phyloP scores from a whole-genome alignment of 23 tunicate genomes.

The Styela clava region DNA sequence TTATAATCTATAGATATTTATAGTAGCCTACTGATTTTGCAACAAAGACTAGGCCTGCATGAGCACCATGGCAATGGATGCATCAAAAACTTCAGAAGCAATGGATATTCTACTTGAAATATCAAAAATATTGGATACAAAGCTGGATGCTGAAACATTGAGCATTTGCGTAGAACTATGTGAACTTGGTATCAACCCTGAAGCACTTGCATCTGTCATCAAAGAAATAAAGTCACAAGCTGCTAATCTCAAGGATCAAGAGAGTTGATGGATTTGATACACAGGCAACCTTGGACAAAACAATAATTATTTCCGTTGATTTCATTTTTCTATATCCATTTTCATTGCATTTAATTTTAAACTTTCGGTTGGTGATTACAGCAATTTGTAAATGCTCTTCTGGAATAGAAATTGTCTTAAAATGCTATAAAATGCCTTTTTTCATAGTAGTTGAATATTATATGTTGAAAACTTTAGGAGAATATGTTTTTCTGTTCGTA shows the following conservation, averaged over 20 bases:
- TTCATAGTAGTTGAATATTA: no score
- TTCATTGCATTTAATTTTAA: background rate
- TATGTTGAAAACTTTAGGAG: no score
- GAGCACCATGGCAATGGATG: no score
- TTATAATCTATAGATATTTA: no score
- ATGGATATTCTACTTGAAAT: slow-evolving; percentile 81
- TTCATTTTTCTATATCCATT: background rate
- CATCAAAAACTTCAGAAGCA: slow-evolving; percentile 36
- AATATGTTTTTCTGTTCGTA: no score
- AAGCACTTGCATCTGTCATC: slow-evolving; percentile 85
- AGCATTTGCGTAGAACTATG: slow-evolving; percentile 67
- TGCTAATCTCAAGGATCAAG: slow-evolving; percentile 35
- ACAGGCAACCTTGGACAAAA: background rate
- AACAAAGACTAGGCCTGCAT: no score
- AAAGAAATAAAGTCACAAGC: slow-evolving; percentile 71
- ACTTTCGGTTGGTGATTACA: no score
- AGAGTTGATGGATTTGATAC: background rate
- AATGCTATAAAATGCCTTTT: no score
- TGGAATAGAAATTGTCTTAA: no score
- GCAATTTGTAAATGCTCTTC: no score
- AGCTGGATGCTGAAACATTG: slow-evolving; percentile 81
- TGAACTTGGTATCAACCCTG: slow-evolving; percentile 91
- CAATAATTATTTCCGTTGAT: background rate
- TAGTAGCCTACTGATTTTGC: no score
- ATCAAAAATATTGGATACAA: slow-evolving; percentile 69